A percentile compares a stretch with the other conserved stretches of the same genome.
These are phyloP conservation scores for Otis tarda DNA, from an alignment of 2,113 vertebrate species.

Conservation along the genomic window DNA sequence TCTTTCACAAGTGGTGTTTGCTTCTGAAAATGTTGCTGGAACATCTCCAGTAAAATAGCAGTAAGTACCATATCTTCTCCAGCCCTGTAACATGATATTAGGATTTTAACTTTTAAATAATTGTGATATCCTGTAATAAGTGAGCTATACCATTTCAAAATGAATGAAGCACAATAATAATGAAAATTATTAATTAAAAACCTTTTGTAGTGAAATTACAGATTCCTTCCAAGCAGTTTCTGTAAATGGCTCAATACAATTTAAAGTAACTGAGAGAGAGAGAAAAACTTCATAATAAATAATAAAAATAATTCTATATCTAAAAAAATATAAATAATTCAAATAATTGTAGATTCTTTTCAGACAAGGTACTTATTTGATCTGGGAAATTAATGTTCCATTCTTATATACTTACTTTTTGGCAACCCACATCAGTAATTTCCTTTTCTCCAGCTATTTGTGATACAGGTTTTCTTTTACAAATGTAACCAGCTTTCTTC, in stretches of 20 bases:
- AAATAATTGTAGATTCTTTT: background rate
- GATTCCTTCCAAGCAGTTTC: background rate
- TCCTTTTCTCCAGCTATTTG: background rate
- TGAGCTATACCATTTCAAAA: background rate
- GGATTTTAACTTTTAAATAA: background rate
- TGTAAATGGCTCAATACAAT: background rate
- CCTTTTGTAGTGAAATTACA: background rate
- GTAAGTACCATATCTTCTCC: constrained; percentile 77
- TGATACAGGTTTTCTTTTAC: constrained; percentile 16
- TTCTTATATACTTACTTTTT: background rate
- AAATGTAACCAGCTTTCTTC: constrained; percentile 40
- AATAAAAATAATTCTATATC: background rate
- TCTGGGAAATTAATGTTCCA: rapidly evolving
- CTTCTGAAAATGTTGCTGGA: constrained; percentile 81
- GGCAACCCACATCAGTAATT: background rate
- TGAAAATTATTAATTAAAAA: background rate
- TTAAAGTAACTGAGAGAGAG: background rate
- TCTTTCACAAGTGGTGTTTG: constrained; percentile 76
- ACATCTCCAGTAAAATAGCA: constrained; percentile 84
- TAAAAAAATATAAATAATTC: background rate
- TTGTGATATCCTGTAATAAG: background rate
- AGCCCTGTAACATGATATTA: constrained; percentile 76
- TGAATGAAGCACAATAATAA: background rate
- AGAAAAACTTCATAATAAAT: background rate
- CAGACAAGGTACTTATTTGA: background rate